Evolutionary conservation across 1,140 invertebrate species (phyloP).

Genomic region (Micrasema minimum): DNA sequence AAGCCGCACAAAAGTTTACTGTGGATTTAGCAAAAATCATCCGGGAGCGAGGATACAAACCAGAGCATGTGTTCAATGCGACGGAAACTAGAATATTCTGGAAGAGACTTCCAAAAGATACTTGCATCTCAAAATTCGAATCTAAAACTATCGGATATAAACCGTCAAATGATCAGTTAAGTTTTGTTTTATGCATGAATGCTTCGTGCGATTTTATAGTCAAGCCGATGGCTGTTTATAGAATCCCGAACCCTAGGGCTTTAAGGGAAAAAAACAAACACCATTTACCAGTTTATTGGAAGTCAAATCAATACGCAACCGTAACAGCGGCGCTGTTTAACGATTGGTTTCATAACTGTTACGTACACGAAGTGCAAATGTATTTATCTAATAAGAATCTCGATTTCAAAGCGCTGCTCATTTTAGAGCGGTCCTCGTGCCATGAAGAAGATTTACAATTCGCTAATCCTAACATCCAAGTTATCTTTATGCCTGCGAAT

Average conservation of each 20-base stretch:
- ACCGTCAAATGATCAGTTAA: conserved; percentile 19
- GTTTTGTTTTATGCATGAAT: conserved; percentile 15
- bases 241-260: conserved; percentile 8
- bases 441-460: conserved; percentile 27
- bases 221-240: conserved; percentile 14
- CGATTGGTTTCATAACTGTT: conserved; percentile 34
- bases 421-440: conserved; percentile 4
- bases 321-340: conserved; percentile 1
- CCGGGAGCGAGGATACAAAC: conserved; percentile 13
- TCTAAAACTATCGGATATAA: neutral
- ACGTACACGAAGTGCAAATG: conserved; percentile 8
- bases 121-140: conserved; percentile 13
- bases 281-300: conserved; percentile 28
- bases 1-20: conserved; percentile 11
- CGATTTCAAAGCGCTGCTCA: conserved; percentile 18
- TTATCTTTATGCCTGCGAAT: conserved; percentile 17
- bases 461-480: conserved; percentile 29
- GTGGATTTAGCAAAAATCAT: conserved; percentile 11
- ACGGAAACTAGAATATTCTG: conserved; percentile 22
- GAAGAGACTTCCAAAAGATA: conserved; percentile 19
- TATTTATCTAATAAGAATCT: conserved; percentile 4
- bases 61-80: conserved; percentile 20
- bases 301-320: neutral
- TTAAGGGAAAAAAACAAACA: conserved; percentile 26
- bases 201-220: conserved; percentile 13